A percentile compares a stretch with the other conserved stretches of the same genome.
phyloP scores from a whole-genome alignment of 1,140 invertebrate genomes.

The Melanaphis sacchari region DNA sequence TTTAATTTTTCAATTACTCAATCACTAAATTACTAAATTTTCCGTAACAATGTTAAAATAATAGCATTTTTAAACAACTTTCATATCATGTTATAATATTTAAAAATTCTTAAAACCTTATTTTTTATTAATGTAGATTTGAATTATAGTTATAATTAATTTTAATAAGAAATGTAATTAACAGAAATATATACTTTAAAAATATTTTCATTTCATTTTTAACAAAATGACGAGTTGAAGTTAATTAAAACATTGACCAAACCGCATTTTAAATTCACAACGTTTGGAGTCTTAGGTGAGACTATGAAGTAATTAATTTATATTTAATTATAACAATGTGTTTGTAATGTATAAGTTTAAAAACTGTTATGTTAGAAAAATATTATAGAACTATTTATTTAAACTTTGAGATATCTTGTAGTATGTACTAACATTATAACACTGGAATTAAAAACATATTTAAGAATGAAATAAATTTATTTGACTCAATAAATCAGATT shows the following conservation, averaged over 20 bases:
- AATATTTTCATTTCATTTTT: no score
- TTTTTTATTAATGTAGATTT: not conserved
- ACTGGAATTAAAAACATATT: no score
- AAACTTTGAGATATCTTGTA: no score
- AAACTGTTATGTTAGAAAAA: not conserved
- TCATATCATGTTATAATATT: not conserved
- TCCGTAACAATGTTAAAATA: not conserved
- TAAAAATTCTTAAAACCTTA: not conserved
- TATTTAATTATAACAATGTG: not conserved
- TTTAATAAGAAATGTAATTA: not conserved
- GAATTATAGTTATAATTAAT: not conserved
- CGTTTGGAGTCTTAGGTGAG: conserved; percentile 15
- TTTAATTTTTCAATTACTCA: not conserved
- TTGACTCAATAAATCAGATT: not conserved
- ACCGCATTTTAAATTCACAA: not conserved
- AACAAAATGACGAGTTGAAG: not conserved
- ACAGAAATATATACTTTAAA: no score
- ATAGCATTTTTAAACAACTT: not conserved
- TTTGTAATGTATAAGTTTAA: not conserved
- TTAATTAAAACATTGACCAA: not conserved
- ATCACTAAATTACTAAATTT: not conserved
- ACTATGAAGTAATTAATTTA: not conserved
- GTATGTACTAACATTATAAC: no score
- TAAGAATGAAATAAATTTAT: not conserved
- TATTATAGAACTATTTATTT: not conserved